These are phyloP conservation scores for Callospermophilus lateralis DNA, from an alignment of 2,113 vertebrate genomes.

Conservation along the genomic window DNA sequence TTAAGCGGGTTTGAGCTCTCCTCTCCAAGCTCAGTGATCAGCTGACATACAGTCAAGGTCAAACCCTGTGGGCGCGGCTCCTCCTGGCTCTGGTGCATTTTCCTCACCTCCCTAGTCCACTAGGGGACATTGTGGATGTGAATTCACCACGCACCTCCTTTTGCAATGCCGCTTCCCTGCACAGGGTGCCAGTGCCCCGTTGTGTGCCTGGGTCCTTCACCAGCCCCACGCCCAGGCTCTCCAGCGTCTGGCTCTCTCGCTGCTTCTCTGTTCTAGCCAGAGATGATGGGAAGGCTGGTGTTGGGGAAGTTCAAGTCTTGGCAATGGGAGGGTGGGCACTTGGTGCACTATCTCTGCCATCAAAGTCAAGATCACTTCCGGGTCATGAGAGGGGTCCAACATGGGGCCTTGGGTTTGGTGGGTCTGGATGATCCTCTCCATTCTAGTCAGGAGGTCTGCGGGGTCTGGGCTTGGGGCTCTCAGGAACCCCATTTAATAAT, in stretches of 20 bases:
- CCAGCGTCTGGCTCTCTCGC: not conserved
- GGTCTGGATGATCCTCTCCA: not conserved
- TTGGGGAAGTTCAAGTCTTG: not conserved
- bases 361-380: not conserved
- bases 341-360: not conserved
- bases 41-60: constrained; percentile 64
- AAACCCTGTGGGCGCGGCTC: fast-evolving
- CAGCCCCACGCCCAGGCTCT: not conserved
- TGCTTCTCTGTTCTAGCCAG: not conserved
- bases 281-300: not conserved
- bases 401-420: fast-evolving
- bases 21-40: not conserved
- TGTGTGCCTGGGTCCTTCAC: not conserved
- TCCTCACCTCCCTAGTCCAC: not conserved
- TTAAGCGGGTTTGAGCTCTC: constrained; percentile 65
- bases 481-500: too few relatives aligned
- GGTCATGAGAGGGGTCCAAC: not conserved
- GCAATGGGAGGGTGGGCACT: fast-evolving
- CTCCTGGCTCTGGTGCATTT: fast-evolving
- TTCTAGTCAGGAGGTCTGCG: not conserved
- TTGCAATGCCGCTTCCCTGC: fast-evolving
- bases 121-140: too few relatives aligned
- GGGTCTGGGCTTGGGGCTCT: not conserved
- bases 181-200: fast-evolving
- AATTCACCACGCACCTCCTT: not conserved